phyloP scores from a whole-genome alignment of 2,888 invertebrate species.

The Ennomos erosarius region DNA sequence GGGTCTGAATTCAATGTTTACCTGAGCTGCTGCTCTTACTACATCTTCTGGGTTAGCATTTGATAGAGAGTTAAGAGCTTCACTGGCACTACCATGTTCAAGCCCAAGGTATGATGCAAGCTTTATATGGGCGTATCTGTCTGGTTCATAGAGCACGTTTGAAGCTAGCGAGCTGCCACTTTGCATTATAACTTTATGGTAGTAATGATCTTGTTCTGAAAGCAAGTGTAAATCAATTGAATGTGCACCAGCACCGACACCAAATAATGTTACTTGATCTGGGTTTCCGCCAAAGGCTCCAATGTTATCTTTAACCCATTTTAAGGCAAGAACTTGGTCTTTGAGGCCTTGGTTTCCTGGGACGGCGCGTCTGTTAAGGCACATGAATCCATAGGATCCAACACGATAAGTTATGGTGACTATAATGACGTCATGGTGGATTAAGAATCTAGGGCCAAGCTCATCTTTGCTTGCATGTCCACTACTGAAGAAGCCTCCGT shows the following conservation, averaged over 20 bases:
- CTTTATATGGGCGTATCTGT: constrained; percentile 47
- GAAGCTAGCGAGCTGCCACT: constrained; percentile 53
- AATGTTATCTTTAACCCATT: constrained; percentile 64
- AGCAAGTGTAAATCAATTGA: constrained; percentile 59
- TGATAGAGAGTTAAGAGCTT: constrained; percentile 52
- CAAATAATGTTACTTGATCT: constrained; percentile 58
- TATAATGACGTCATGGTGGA: constrained; percentile 60
- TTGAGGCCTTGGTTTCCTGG: constrained; percentile 68
- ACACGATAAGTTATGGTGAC: constrained; percentile 61
- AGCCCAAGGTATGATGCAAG: constrained; percentile 53
- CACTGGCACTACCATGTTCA: constrained; percentile 38
- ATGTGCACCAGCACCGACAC: constrained; percentile 59
- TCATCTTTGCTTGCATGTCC: constrained; percentile 46
- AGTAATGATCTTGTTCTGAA: constrained; percentile 52
- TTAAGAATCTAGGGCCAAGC: constrained; percentile 55
- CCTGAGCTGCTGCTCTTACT: constrained; percentile 43
- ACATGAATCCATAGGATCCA: constrained; percentile 69
- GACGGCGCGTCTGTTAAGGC: constrained; percentile 54
- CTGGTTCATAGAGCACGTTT: constrained; percentile 46
- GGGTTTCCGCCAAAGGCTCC: constrained; percentile 63
- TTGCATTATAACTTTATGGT: constrained; percentile 56
- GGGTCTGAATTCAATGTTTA: constrained; percentile 49
- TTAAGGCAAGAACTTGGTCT: constrained; percentile 60
- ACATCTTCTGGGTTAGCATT: constrained; percentile 44
- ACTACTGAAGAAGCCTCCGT: constrained; percentile 55